Percentiles rank a stretch among this genome's conserved stretches.
Evolutionary conservation across 2,888 invertebrate species (phyloP).

Genomic region (Microplitis deprimator): DNA sequence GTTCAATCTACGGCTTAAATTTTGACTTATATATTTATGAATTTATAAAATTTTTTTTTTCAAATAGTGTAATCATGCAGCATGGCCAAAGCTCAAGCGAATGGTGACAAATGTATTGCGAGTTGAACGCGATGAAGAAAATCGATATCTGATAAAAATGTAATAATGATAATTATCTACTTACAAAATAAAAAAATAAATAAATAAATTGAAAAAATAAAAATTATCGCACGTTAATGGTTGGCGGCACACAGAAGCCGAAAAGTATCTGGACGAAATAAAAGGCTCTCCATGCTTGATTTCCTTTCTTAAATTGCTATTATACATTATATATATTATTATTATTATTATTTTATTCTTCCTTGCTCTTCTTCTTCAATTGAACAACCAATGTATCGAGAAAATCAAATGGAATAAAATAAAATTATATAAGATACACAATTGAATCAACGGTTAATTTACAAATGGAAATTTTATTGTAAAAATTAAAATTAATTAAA

Average conservation of each 20-base stretch:
- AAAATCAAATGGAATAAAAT: slow-evolving; percentile 43
- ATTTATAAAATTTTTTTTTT: too few relatives aligned
- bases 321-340: background rate
- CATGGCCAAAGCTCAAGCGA: slow-evolving; percentile 68
- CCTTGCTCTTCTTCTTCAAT: slow-evolving; percentile 7
- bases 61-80: slow-evolving; percentile 60
- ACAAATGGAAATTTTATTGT: slow-evolving; percentile 39
- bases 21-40: too few relatives aligned
- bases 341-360: background rate
- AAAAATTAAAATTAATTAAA: slow-evolving; percentile 36
- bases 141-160: background rate
- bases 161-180: background rate
- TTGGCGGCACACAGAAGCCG: slow-evolving; percentile 60
- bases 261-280: slow-evolving; percentile 37
- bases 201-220: slow-evolving; percentile 7
- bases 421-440: slow-evolving; percentile 28
- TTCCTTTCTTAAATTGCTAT: slow-evolving; percentile 39
- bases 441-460: slow-evolving; percentile 25
- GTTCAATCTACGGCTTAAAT: too few relatives aligned
- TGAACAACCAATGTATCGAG: slow-evolving; percentile 17
- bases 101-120: slow-evolving; percentile 26
- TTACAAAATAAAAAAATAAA: slow-evolving; percentile 15
- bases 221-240: slow-evolving; percentile 56
- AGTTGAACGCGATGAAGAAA: slow-evolving; percentile 9
- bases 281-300: slow-evolving; percentile 38